A percentile compares a stretch with the other conserved stretches of the same genome.
Conservation (phyloP, 2,888 invertebrate species). For the Drosophila subsilvestris region DNA sequence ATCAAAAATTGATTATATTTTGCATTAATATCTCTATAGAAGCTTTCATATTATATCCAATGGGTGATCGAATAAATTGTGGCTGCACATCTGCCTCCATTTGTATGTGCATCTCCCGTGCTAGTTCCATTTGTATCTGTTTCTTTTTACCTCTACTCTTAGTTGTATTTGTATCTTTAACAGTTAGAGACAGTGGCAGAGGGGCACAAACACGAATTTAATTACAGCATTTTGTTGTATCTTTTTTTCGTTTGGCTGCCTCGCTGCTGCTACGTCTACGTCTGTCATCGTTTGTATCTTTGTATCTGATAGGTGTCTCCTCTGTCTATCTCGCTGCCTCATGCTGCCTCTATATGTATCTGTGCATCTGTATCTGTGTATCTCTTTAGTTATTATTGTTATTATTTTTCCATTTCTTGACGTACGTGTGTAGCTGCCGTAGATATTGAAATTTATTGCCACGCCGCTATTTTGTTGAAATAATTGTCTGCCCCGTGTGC, state of each 20-base stretch:
- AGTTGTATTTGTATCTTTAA: conserved; percentile 33
- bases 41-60: background rate
- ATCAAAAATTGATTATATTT: too few species aligned
- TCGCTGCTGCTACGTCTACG: conserved; percentile 15
- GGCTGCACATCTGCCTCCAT: background rate
- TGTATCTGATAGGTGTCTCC: conserved; percentile 69
- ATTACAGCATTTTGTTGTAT: conserved; percentile 64
- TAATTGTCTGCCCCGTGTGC: conserved; percentile 57
- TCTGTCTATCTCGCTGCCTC: conserved; percentile 12
- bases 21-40: background rate
- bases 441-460: conserved; percentile 76
- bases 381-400: conserved; percentile 78
- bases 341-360: conserved; percentile 45
- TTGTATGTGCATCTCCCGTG: background rate
- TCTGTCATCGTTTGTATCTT: conserved; percentile 52
- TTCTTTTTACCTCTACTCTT: background rate
- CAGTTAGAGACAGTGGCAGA: conserved; percentile 27
- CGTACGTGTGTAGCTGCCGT: conserved; percentile 61
- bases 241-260: conserved; percentile 31
- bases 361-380: conserved; percentile 32
- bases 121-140: background rate
- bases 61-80: too few species aligned
- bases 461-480: conserved; percentile 74
- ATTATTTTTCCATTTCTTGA: conserved; percentile 75
- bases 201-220: conserved; percentile 63